Conservation (phyloP, 2,797 vertebrate species). For the Perdix hodgsoniae region DNA sequence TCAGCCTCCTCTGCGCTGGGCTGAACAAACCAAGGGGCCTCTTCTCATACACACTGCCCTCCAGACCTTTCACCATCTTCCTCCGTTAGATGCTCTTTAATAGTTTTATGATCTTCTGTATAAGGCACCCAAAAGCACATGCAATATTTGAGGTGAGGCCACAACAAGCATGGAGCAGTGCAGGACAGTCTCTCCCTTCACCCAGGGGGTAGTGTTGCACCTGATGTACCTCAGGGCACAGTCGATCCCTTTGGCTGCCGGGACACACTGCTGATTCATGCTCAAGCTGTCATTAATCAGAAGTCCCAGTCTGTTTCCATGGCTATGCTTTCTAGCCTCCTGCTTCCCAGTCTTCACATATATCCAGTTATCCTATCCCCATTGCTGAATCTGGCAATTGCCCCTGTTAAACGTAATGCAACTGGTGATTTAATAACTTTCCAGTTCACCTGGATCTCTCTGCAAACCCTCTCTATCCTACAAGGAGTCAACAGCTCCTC, state of each 20-base stretch:
- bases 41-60: not conserved
- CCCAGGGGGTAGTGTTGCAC: not conserved
- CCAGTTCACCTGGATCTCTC: too few relatives aligned
- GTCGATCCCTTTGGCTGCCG: not conserved
- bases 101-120: not conserved
- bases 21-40: not conserved
- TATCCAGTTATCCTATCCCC: too few relatives aligned
- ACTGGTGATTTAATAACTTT: too few relatives aligned
- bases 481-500: not conserved
- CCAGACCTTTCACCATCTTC: not conserved
- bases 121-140: not conserved
- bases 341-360: not conserved
- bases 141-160: not conserved
- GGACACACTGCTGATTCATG: not conserved
- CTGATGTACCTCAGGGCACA: not conserved
- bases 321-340: too few relatives aligned
- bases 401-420: too few relatives aligned
- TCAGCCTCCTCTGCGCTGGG: not conserved
- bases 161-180: not conserved
- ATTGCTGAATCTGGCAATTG: too few relatives aligned
- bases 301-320: not conserved
- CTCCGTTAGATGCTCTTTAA: not conserved
- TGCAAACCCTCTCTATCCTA: not conserved
- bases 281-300: not conserved
- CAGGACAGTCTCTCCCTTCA: not conserved